These are phyloP conservation scores for Epicampocera succincta DNA, from an alignment of 2,888 invertebrate species.

Conservation along the genomic window DNA sequence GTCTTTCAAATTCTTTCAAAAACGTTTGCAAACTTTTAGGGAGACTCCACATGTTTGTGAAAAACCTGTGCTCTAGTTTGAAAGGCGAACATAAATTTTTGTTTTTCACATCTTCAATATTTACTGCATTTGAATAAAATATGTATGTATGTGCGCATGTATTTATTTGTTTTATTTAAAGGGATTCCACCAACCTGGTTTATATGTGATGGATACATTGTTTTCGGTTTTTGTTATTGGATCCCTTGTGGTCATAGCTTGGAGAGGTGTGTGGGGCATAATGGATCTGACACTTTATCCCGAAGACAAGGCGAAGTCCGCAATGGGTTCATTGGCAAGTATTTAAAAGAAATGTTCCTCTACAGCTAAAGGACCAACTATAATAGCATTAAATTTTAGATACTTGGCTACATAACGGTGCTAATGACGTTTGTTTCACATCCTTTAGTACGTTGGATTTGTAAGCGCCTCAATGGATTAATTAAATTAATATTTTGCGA, in stretches of 20 bases:
- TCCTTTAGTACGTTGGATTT: conserved; percentile 87
- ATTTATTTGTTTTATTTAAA: conserved; percentile 79
- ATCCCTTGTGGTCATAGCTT: conserved; percentile 92
- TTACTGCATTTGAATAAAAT: not conserved
- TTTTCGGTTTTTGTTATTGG: conserved; percentile 93
- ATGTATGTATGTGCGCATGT: too few relatives aligned
- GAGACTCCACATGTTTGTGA: too few relatives aligned
- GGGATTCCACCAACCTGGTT: conserved; percentile 87
- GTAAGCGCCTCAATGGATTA: conserved; percentile 86
- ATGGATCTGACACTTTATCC: conserved; percentile 92
- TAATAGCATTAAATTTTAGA: conserved; percentile 70
- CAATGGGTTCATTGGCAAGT: conserved; percentile 90
- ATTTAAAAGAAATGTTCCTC: not conserved
- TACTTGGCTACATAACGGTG: conserved; percentile 88
- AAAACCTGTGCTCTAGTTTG: too few relatives aligned
- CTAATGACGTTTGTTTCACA: conserved; percentile 88
- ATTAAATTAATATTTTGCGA: conserved; percentile 88
- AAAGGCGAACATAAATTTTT: too few relatives aligned
- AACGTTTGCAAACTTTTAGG: too few relatives aligned
- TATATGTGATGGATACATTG: conserved; percentile 91
- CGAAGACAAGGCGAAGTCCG: conserved; percentile 85
- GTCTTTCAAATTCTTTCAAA: too few relatives aligned
- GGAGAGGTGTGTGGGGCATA: conserved; percentile 93
- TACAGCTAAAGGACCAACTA: not conserved
- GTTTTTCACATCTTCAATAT: not conserved